Base-by-base conservation (phyloP, 2,113 vertebrate species). In the Grammomys surdaster region DNA sequence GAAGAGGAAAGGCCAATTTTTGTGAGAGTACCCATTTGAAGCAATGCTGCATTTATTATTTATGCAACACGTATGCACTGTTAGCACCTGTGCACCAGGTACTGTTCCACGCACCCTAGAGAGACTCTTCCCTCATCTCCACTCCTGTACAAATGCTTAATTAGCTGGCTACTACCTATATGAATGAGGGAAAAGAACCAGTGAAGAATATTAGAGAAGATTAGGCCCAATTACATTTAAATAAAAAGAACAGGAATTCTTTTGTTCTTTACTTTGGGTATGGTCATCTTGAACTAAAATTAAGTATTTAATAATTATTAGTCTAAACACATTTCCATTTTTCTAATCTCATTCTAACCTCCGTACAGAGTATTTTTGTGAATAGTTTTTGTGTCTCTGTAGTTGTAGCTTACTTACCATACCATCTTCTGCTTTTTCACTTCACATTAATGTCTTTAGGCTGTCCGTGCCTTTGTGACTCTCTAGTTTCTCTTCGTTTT, bases 391-490 rank as follows among this genome's bases (percentile, higher is more conserved):
- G 48, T 20, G 72, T 70, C 65, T 56, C 86, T 94, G 6, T 92
- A 81, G 78, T 48, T 86, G 48, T 48, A 33, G 20, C 46, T 65
- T 85, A 56, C 43, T 91, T 91, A 58, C 28, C 70, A 36, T 84
- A 13, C 82, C n/a, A 80, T 46, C 73, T 76, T 96, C 65, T 90
- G 75, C 70, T 69, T 94, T 94, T 56, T n/a, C n/a, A 31, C 31
- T 91, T 97, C 85, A 75, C 22, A 90, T 63, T 92, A 69, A 87
- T 72, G 51, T 92, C 84, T 96, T 88, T 60, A 72, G 2, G 33
- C 43, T 93, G 26, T 84, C 40, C 58, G n/a, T 10, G 81, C 12
- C 14, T 92, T 72, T 69, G 13, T 70, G 19, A 69, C 19, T 51
- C 60, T 86, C 10, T 51, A 33, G 67, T 69, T 88, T 60, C 46